phyloP scores from a whole-genome alignment of 1,140 invertebrate genomes.

The Onthophagus taurus region DNA sequence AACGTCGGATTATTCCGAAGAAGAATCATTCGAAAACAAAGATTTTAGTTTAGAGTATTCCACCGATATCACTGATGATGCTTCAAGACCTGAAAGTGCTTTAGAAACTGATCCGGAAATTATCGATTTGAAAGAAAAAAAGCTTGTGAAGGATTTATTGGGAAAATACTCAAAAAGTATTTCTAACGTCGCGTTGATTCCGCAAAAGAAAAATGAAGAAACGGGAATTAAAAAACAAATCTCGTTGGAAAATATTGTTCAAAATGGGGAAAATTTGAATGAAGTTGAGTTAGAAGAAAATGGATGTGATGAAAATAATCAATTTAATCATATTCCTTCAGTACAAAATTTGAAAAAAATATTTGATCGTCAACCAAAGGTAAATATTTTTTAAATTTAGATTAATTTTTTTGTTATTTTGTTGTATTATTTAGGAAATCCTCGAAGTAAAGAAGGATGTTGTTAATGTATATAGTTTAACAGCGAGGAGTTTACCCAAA shows the following conservation, averaged over 20 bases:
- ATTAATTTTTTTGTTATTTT: too few species aligned
- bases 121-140: slow-evolving; percentile 16
- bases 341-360: slow-evolving; percentile 15
- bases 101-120: slow-evolving; percentile 17
- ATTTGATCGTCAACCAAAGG: slow-evolving; percentile 10
- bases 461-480: slow-evolving; percentile 57
- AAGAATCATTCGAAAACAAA: slow-evolving; percentile 7
- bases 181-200: slow-evolving; percentile 12
- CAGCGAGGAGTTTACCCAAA: slow-evolving; percentile 66
- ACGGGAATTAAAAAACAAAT: background rate
- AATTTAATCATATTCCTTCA: slow-evolving; percentile 9
- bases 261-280: background rate
- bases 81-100: background rate
- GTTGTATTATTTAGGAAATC: background rate
- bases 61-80: slow-evolving; percentile 7
- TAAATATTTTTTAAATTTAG: slow-evolving; percentile 3
- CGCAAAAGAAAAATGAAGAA: slow-evolving; percentile 1
- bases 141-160: slow-evolving; percentile 17
- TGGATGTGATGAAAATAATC: background rate
- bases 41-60: slow-evolving; percentile 17
- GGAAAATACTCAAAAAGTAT: slow-evolving; percentile 20
- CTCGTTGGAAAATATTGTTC: background rate
- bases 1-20: slow-evolving; percentile 8
- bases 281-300: background rate
- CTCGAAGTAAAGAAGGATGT: slow-evolving; percentile 2